Conservation (phyloP, 2,888 invertebrate genomes). For the Dynastes hyllus region DNA sequence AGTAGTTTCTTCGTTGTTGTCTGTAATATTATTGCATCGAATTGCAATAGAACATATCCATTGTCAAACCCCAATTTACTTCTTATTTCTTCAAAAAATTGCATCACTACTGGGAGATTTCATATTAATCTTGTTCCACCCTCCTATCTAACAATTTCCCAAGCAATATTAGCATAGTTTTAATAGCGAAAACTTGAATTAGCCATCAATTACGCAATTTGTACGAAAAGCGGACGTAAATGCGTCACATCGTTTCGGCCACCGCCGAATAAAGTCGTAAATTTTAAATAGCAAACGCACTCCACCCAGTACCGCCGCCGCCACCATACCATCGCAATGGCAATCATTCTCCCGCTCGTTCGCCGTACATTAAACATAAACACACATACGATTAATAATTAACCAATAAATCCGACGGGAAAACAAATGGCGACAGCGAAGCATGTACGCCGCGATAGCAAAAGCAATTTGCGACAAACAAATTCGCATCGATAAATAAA, state of each 20-base stretch:
- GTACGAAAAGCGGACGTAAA: slow-evolving; percentile 42
- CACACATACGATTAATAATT: slow-evolving; percentile 67
- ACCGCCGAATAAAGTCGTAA: slow-evolving; percentile 61
- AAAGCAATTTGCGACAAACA: slow-evolving; percentile 71
- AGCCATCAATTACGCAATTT: slow-evolving; percentile 54
- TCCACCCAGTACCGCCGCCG: slow-evolving; percentile 48
- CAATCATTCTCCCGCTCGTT: slow-evolving; percentile 39
- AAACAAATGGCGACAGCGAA: slow-evolving; percentile 71
- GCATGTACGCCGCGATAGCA: slow-evolving; percentile 70
- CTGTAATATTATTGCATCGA: too few relatives aligned
- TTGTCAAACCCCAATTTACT: too few relatives aligned
- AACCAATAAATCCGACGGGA: slow-evolving; percentile 69
- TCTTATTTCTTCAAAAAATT: too few relatives aligned
- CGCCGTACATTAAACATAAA: slow-evolving; percentile 35
- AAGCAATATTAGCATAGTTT: background rate
- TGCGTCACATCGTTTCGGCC: slow-evolving; percentile 32
- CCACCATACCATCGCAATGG: background rate
- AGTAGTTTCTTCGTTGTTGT: too few relatives aligned
- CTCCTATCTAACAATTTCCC: too few relatives aligned
- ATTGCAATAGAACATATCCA: too few relatives aligned
- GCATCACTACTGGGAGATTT: too few relatives aligned
- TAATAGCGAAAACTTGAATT: slow-evolving; percentile 51
- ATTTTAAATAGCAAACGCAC: slow-evolving; percentile 67
- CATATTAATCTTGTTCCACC: too few relatives aligned
- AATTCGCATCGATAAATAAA: slow-evolving; percentile 64